Evolutionary conservation across 2,797 vertebrate genomes (phyloP).

Genomic region (Cichlasoma orientale): DNA sequence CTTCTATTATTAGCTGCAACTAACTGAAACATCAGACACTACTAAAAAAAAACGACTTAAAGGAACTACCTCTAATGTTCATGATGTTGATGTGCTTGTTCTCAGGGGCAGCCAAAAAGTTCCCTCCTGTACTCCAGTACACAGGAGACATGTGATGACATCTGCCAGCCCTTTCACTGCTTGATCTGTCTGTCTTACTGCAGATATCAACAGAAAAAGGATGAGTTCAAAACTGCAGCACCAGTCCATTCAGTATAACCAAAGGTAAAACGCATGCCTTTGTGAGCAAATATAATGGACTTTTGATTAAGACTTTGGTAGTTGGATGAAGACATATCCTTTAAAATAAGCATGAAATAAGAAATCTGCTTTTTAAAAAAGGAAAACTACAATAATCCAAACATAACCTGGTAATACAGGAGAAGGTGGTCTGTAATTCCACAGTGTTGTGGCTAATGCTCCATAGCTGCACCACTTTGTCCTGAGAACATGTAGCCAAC

Average conservation of each 20-base stretch:
- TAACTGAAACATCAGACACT: not conserved
- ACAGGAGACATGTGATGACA: conserved; percentile 77
- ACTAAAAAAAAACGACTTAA: not conserved
- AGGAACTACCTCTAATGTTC: conserved; percentile 68
- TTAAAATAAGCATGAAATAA: not conserved
- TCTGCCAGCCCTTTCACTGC: conserved; percentile 67
- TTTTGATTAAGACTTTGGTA: not conserved
- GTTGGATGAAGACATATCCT: not conserved
- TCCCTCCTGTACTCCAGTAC: conserved; percentile 81
- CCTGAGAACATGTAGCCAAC: conserved; percentile 82
- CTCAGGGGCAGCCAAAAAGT: conserved; percentile 80
- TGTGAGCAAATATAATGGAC: not conserved
- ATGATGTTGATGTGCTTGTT: conserved; percentile 85
- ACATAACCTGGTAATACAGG: conserved; percentile 75
- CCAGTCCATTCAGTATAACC: not conserved
- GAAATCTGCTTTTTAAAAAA: not conserved
- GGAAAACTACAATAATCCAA: not conserved
- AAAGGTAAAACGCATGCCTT: not conserved
- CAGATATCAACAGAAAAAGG: not conserved
- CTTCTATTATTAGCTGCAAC: not conserved
- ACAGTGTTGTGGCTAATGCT: conserved; percentile 72
- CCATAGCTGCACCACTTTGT: conserved; percentile 85
- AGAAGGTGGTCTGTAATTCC: conserved; percentile 80
- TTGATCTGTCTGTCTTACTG: conserved; percentile 71
- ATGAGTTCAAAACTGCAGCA: not conserved